phyloP scores from a whole-genome alignment of 2,113 vertebrate genomes.

The Pelecanus crispus region DNA sequence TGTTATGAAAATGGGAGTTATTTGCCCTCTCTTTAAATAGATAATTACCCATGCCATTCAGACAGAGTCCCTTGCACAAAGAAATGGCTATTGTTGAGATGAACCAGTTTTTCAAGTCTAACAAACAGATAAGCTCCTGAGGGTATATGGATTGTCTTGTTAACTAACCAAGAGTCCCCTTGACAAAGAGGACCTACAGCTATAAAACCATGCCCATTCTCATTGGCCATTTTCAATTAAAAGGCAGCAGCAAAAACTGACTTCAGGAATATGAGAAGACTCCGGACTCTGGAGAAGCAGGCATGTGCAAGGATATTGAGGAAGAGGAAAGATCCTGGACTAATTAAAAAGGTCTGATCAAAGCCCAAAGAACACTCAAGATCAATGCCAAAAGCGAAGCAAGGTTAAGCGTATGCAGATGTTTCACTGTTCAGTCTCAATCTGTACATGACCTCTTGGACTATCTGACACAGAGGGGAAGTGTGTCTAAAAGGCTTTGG shows the following conservation, averaged over 20 bases:
- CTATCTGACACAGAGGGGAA: constrained; percentile 9
- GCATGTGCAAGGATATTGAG: neutral
- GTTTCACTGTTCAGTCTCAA: constrained; percentile 33
- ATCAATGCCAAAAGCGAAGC: constrained; percentile 7
- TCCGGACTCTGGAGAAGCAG: neutral
- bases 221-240: neutral
- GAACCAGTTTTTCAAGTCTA: constrained; percentile 31
- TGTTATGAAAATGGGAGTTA: neutral
- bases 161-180: neutral
- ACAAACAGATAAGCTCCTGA: neutral
- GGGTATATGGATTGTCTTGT: neutral
- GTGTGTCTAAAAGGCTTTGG: constrained; percentile 16
- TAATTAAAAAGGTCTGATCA: constrained; percentile 47
- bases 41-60: neutral
- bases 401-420: constrained; percentile 24
- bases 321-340: neutral
- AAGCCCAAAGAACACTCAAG: constrained; percentile 34
- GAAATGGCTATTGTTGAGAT: neutral
- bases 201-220: neutral
- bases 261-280: neutral
- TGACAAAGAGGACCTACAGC: neutral
- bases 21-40: neutral
- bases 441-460: constrained; percentile 23
- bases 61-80: neutral
- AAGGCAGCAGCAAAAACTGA: neutral